Evolutionary conservation across 2,797 vertebrate genomes (phyloP), one percentile per base, ranked within the genome.

Genomic region (Gymnopithys bicolor): DNA sequence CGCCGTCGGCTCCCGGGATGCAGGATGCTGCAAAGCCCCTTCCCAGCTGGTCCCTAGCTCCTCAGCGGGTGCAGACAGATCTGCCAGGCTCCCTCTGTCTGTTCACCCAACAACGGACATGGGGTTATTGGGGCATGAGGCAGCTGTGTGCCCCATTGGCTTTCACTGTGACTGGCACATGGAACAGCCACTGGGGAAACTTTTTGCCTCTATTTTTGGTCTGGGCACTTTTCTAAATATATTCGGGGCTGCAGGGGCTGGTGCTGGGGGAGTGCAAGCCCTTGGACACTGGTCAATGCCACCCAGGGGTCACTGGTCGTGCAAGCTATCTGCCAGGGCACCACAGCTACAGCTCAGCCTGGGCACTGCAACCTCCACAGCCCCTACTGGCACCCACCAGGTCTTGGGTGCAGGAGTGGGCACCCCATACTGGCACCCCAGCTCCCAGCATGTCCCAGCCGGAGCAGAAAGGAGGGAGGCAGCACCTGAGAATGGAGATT

Each of bases 171-270:
- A 95, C 58, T 91, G 96, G 87, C 96, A 93, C 52, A 64, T 53
- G 79, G 48, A 71, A 48, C 58, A 86, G 79, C 95, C 95, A 91
- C 70, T 95, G 70, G 49, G 62, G 70, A 59, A 90, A 46, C 51
- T 68, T 87, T 58, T 58, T 30, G 56, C 94, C 94, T 95, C 94
- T 97, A 97, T 95, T 97, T 97, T 95, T 94, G 91, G 94, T 89
- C 84, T 90, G 75, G 70, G 73, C 53, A 60, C 49, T 93, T 94
- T 97, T 96, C 95, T 97, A 97, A 96, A 95, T 95, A 97, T 95
- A 97, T 59, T 91, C 13, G 49, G 92, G 89, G 77, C 86, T 93
- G 90, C 91, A 91, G 94, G 96, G 96, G 37, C 80, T 91, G 85
- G 53, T 76, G 76, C 76, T 87, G 76, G 90, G 84, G 51, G 56